Conservation (phyloP, 2,113 vertebrate species). For the Anarhynchus alexandrinus region DNA sequence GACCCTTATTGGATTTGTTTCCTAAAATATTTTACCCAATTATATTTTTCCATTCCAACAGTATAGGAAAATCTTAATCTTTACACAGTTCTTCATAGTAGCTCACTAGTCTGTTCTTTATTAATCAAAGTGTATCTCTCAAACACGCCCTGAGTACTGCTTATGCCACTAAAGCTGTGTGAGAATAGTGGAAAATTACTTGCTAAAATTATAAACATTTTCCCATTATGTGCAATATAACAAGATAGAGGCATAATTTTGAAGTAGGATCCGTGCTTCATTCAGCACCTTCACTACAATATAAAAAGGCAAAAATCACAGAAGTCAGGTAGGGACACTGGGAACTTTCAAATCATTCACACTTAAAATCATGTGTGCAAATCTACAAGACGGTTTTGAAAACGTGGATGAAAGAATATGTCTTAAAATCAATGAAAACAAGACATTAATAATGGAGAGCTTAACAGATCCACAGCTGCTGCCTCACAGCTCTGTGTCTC, state of each 20-base stretch:
- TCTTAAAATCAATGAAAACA: neutral
- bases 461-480: neutral
- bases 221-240: neutral
- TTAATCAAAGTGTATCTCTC: neutral
- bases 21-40: constrained; percentile 33
- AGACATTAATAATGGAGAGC: neutral
- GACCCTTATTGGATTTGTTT: neutral
- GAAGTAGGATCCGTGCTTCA: neutral
- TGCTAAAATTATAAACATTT: neutral
- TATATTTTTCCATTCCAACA: neutral
- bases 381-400: neutral
- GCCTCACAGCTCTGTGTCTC: neutral
- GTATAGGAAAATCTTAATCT: constrained; percentile 15
- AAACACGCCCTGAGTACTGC: neutral
- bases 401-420: neutral
- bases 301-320: neutral
- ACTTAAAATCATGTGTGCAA: neutral
- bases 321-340: neutral
- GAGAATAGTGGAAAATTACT: neutral
- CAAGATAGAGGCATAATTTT: neutral
- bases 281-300: neutral
- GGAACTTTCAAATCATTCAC: neutral
- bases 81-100: neutral
- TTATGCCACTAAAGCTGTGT: neutral
- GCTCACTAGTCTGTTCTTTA: neutral